Base-by-base conservation (phyloP, 2,888 invertebrate genomes). In the Lampropteryx suffumata region DNA sequence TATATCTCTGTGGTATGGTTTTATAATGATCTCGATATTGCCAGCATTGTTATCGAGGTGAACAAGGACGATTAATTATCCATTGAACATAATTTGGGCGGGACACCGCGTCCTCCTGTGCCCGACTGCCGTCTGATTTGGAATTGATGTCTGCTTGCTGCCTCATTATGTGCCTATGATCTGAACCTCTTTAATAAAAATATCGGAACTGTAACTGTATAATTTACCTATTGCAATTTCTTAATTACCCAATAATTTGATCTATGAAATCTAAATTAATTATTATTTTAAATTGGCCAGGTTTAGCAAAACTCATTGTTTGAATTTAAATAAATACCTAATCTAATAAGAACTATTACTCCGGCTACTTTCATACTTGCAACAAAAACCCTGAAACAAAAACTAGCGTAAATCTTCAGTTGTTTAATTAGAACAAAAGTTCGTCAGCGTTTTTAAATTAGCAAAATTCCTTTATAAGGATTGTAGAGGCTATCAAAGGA, bases 51-150 rank as follows among this genome's bases (percentile, higher is more conserved):
- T 80, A 83, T 85, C 79, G 79, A 73, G 82, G 72, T 76, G 84
- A 81, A 79, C 82, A 74, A 79, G 73, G 67, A 71, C 82, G 69
- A 88, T 89, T 84, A 88, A 89, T 89, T 88, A 87, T 84, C 87
- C 81, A 87, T 87, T 81, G 86, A 84, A 89, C 89, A 89, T 85
- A 82, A 88, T 88, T 89, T 81, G 88, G 88, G 88, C 84, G 88
- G 86, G 68, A 69, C 78, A 68, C 64, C 69, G 70, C 69, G 65
- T 65, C 65, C 61, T 69, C 66, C 76, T 74, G 82, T 71, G 73
- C 71, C 73, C 68, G 79, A 79, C 76, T 76, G 75, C 67, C 64
- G 60, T 63, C 69, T 72, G 65, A 71, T 69, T 75, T 67, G 43
- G 63, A 77, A 81, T 79, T 78, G 76, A 76, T 76, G 76, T 71